These are phyloP conservation scores for Paramuricea clavata DNA, from an alignment of 92 coral and sea anemone species.

Conservation along the genomic window DNA sequence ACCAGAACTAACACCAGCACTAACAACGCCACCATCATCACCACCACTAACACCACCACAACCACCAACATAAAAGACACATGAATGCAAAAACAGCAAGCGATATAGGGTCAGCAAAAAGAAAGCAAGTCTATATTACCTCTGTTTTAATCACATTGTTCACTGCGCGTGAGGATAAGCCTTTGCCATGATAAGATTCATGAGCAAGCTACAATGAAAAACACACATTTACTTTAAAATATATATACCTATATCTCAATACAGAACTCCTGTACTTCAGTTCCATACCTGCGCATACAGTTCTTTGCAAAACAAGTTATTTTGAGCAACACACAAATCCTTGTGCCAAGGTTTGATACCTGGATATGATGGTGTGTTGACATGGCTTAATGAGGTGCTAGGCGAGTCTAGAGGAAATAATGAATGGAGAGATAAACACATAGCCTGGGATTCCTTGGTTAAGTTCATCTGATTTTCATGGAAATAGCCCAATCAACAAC, in stretches of 20 bases:
- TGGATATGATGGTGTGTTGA: conserved; percentile 35
- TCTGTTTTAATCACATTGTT: conserved; percentile 91
- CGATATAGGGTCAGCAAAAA: no score
- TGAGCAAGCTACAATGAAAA: conserved; percentile 75
- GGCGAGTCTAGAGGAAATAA: background rate
- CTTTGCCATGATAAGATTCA: conserved; percentile 88
- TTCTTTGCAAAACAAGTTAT: conserved; percentile 90
- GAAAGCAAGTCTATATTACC: conserved; percentile 71
- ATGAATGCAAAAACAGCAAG: no score
- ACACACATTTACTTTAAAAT: background rate
- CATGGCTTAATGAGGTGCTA: background rate
- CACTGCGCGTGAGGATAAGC: conserved; percentile 77
- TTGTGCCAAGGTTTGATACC: conserved; percentile 73
- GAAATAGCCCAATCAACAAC: background rate
- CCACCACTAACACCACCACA: no score
- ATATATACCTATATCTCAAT: background rate
- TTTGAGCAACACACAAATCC: conserved; percentile 84
- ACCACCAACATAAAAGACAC: no score
- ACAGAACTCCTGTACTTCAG: background rate
- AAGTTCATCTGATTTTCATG: background rate
- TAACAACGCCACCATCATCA: no score
- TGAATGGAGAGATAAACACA: no score
- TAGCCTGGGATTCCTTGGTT: no score
- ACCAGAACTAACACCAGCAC: no score
- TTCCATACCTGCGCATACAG: conserved; percentile 80